These are phyloP conservation scores for Leptopilina syphax DNA, from an alignment of 2,888 invertebrate species.

Conservation along the genomic window DNA sequence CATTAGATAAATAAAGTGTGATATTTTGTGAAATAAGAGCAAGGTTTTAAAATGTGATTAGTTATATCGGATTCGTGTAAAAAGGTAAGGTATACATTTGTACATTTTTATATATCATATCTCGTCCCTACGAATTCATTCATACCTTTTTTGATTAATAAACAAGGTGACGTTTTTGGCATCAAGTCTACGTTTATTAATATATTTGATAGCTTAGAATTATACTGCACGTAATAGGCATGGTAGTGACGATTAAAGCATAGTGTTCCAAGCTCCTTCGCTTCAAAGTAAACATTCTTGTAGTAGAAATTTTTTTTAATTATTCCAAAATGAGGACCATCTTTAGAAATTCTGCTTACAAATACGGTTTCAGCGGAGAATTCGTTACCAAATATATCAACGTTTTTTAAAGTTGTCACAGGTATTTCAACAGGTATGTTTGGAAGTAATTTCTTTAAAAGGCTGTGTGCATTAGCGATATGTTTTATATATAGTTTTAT, in stretches of 20 bases:
- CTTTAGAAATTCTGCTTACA: conserved; percentile 43
- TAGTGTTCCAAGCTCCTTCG: conserved; percentile 36
- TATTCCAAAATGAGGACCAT: conserved; percentile 47
- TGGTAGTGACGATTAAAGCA: conserved; percentile 44
- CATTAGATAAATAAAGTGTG: too few species aligned
- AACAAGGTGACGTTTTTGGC: conserved; percentile 40
- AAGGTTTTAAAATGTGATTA: too few species aligned
- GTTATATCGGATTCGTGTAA: too few species aligned
- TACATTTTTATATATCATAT: not conserved
- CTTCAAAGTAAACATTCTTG: conserved; percentile 41
- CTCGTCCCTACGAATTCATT: conserved; percentile 11
- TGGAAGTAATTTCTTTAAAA: conserved; percentile 28
- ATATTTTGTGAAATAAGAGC: too few species aligned
- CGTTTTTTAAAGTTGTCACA: conserved; percentile 43
- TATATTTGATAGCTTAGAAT: not conserved
- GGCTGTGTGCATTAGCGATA: conserved; percentile 17
- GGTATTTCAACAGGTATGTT: not conserved
- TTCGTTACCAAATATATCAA: conserved; percentile 46
- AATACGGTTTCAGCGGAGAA: conserved; percentile 47
- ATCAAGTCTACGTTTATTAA: conserved; percentile 41
- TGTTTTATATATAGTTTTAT: too few species aligned
- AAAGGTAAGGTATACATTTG: too few species aligned
- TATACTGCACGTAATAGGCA: conserved; percentile 36
- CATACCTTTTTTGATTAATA: not conserved
- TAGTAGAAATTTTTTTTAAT: conserved; percentile 48